phyloP scores from a whole-genome alignment of 1,140 invertebrate species.

The Spodoptera litura region DNA sequence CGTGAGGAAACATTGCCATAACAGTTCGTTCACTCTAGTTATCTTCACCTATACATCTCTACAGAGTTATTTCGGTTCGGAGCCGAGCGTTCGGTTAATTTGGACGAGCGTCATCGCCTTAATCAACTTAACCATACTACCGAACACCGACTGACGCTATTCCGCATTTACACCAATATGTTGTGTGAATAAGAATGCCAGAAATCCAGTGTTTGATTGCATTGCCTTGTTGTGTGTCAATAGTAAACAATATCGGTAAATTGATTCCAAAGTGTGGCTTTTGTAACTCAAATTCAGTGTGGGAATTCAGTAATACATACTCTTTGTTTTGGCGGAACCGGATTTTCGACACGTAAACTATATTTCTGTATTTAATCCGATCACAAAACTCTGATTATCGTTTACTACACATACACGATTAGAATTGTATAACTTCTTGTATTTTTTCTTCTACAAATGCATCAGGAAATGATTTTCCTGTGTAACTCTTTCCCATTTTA shows the following conservation, averaged over 20 bases:
- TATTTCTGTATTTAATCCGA: not conserved
- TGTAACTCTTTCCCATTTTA: not conserved
- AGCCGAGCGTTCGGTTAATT: constrained; percentile 47
- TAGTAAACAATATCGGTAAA: not conserved
- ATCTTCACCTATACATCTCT: constrained; percentile 28
- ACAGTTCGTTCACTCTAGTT: constrained; percentile 18
- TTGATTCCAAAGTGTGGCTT: too few species aligned
- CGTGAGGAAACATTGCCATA: constrained; percentile 18
- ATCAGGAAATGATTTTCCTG: not conserved
- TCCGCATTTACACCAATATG: constrained; percentile 34
- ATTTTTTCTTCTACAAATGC: too few species aligned
- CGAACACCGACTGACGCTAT: constrained; percentile 38
- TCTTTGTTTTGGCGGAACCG: too few species aligned
- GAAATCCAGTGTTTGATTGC: constrained; percentile 20
- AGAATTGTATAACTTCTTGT: too few species aligned
- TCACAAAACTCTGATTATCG: too few species aligned
- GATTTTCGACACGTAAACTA: not conserved
- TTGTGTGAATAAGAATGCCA: constrained; percentile 35
- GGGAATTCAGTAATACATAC: not conserved
- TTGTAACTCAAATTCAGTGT: not conserved
- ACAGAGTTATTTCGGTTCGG: constrained; percentile 41
- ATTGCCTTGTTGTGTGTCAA: not conserved
- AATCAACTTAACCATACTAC: constrained; percentile 49
- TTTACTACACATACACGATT: too few species aligned
- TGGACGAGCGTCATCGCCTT: constrained; percentile 46